Evolutionary conservation across 2,888 invertebrate species (phyloP), one percentile per base, ranked within the genome.

Genomic region (Trichopoda pennipes): DNA sequence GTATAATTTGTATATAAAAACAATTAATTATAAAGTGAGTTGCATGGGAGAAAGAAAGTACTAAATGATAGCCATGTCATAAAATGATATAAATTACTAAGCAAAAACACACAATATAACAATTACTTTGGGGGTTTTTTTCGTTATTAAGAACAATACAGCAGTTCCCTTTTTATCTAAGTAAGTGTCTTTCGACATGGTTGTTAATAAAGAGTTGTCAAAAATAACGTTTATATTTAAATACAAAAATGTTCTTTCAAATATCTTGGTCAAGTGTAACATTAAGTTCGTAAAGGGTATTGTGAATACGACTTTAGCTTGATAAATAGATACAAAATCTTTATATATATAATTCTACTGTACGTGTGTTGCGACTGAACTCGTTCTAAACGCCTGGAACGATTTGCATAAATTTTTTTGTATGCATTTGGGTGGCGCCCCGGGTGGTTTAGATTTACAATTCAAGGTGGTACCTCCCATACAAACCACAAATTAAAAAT

Each of bases 1-100:
- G 69, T 74, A 68, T 70, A 75, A 79, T 75, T 66, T 49, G 81
- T 79, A 82, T 82, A 79, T 75, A 72, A 82, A 79, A 82, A 82
- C 79, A 64, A 79, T 79, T 81, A 75, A 81, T 81, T 79, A 79
- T 79, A 60, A 70, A 51, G 58, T 38, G 42, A 7, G 19, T 47
- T 51, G 2, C 16, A 19, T 6, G 47, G 63, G 47, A 32, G 4
- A 44, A 6, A 23, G n/a, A 55, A 28, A 23, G 38, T 3, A 49
- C 58, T 17, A 51, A 77, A 77, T 68, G 63, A 77, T 73, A 77
- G 53, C 63, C 64, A 64, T 69, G 73, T 70, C 73, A 81, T 64
- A 74, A 72, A 69, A 70, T 68, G 78, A 64, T 64, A 73, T 81
- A 58, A 81, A 77, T 77, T 58, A 77, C 35, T 10, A 35, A 72